These are phyloP conservation scores for Hipposideros larvatus DNA, from an alignment of 2,797 vertebrate genomes.

Conservation along the genomic window DNA sequence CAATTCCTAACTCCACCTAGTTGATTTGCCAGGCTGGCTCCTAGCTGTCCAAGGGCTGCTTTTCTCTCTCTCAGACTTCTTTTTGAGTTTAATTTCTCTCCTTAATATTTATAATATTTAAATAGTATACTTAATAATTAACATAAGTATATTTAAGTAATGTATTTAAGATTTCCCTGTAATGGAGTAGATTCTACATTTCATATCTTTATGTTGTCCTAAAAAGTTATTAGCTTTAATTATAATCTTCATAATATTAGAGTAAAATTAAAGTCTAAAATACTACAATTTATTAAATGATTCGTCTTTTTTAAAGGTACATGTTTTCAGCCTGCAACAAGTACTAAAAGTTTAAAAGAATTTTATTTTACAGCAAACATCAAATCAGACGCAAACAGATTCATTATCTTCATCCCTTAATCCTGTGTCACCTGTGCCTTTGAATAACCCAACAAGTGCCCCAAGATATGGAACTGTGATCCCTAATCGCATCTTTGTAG, in stretches of 20 bases:
- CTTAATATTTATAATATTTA: slow-evolving; percentile 42
- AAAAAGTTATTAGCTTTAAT: slow-evolving; percentile 32
- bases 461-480: slow-evolving; percentile 89
- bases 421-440: slow-evolving; percentile 84
- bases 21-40: neutral
- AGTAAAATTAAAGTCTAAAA: slow-evolving; percentile 48
- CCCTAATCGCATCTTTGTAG: slow-evolving; percentile 94
- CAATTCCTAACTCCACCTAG: neutral
- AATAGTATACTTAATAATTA: neutral
- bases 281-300: slow-evolving; percentile 46
- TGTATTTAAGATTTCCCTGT: slow-evolving; percentile 1
- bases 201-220: slow-evolving; percentile 5
- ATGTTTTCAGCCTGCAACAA: slow-evolving; percentile 44
- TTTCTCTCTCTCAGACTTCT: slow-evolving; percentile 60
- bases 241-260: slow-evolving; percentile 52
- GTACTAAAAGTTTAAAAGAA: slow-evolving; percentile 73
- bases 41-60: neutral
- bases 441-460: slow-evolving; percentile 83
- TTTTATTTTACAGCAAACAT: slow-evolving; percentile 86
- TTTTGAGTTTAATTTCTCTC: slow-evolving; percentile 56
- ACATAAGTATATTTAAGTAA: neutral
- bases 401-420: slow-evolving; percentile 87
- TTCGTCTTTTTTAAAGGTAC: slow-evolving; percentile 47
- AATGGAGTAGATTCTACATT: neutral
- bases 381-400: slow-evolving; percentile 87